phyloP scores from a whole-genome alignment of 2,113 vertebrate species.

The Eptesicus fuscus region DNA sequence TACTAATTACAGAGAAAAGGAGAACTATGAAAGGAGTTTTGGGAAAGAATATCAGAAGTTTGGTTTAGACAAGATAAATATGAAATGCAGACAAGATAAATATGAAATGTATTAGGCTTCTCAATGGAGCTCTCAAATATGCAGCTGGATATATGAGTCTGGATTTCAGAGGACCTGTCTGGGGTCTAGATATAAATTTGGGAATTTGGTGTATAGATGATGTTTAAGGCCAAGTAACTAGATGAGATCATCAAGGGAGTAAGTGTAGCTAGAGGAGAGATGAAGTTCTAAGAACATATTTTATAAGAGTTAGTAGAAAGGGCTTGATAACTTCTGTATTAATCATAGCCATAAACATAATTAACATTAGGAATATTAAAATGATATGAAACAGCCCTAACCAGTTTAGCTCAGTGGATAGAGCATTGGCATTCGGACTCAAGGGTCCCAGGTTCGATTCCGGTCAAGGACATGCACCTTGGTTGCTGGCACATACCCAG shows the following conservation, averaged over 20 bases:
- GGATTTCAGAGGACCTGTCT: conserved; percentile 42
- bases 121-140: conserved; percentile 43
- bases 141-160: conserved; percentile 56
- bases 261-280: neutral
- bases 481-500: no score
- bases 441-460: no score
- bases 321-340: neutral
- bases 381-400: neutral
- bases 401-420: no score
- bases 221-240: conserved; percentile 38
- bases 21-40: conserved; percentile 31
- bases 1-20: conserved; percentile 8
- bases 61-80: conserved; percentile 42
- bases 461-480: no score
- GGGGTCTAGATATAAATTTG: conserved; percentile 39
- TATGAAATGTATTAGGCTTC: neutral
- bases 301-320: neutral
- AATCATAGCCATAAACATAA: conserved; percentile 18
- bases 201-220: neutral
- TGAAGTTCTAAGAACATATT: neutral
- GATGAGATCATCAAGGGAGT: conserved; percentile 64
- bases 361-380: neutral
- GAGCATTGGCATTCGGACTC: no score
- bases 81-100: neutral
- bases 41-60: conserved; percentile 36